A percentile compares a stretch with the other conserved stretches of the same genome.
phyloP scores from a whole-genome alignment of 2,888 invertebrate genomes.

The Phanerotoma sp. region DNA sequence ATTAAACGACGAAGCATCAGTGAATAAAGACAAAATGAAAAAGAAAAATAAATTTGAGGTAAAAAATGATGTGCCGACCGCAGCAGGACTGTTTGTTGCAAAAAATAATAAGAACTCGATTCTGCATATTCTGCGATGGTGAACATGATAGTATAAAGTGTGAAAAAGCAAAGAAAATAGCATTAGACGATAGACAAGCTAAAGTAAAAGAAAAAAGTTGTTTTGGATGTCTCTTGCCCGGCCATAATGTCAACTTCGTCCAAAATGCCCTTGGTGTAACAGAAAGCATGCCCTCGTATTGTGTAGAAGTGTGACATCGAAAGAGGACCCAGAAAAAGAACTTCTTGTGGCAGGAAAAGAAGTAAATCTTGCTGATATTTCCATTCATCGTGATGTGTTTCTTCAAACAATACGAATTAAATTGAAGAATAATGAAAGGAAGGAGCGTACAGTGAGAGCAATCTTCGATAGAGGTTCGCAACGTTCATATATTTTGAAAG shows the following conservation, averaged over 20 bases:
- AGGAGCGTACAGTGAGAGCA: conserved; percentile 27
- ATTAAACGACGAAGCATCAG: background rate
- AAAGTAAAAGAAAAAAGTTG: too few relatives aligned
- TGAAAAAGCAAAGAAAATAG: too few relatives aligned
- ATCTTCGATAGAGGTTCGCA: conserved; percentile 38
- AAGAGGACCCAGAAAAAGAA: conserved; percentile 5
- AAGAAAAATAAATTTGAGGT: too few relatives aligned
- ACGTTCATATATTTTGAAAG: conserved; percentile 33
- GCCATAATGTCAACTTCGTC: too few relatives aligned
- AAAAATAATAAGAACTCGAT: too few relatives aligned
- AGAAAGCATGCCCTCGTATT: conserved; percentile 33
- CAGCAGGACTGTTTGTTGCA: too few relatives aligned
- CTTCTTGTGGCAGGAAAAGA: conserved; percentile 17
- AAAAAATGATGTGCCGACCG: too few relatives aligned
- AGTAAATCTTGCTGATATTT: conserved; percentile 19
- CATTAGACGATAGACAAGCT: too few relatives aligned
- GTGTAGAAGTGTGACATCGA: conserved; percentile 27
- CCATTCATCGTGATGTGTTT: conserved; percentile 23
- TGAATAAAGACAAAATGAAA: background rate
- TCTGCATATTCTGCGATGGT: too few relatives aligned
- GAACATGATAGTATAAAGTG: too few relatives aligned
- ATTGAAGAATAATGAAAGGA: conserved; percentile 19
- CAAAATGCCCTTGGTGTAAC: conserved; percentile 35
- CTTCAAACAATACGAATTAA: conserved; percentile 36
- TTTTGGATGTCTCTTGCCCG: too few relatives aligned